phyloP scores from a whole-genome alignment of 2,888 invertebrate species.

The Neuroscelio doddi region DNA sequence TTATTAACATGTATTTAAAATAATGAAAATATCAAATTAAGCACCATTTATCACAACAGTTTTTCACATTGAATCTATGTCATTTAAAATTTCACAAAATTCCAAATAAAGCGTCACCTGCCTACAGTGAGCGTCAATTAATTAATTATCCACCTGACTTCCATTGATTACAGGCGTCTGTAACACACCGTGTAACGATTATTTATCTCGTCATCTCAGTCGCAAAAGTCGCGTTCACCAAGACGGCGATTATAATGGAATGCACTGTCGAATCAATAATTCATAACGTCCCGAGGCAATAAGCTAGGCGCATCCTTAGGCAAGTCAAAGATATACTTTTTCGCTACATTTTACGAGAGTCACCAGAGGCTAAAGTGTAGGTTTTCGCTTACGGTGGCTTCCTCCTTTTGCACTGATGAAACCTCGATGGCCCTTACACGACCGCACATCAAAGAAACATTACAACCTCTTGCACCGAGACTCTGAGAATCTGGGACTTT shows the following conservation, averaged over 20 bases:
- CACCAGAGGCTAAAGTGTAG: slow-evolving; percentile 30
- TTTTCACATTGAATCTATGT: too few relatives aligned
- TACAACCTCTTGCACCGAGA: slow-evolving; percentile 25
- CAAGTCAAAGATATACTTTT: slow-evolving; percentile 26
- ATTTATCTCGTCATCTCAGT: neutral
- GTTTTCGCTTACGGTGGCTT: slow-evolving; percentile 25
- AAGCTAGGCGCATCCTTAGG: slow-evolving; percentile 22
- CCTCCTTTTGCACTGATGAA: slow-evolving; percentile 31
- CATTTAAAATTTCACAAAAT: neutral
- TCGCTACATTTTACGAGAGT: slow-evolving; percentile 30
- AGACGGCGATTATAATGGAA: slow-evolving; percentile 30
- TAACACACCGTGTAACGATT: slow-evolving; percentile 1
- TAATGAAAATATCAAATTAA: too few relatives aligned
- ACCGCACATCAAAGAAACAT: slow-evolving; percentile 35
- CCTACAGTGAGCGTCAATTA: slow-evolving; percentile 3
- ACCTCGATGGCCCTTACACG: slow-evolving; percentile 32
- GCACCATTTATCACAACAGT: too few relatives aligned
- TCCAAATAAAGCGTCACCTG: neutral
- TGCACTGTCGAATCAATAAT: slow-evolving; percentile 33
- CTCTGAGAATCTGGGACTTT: slow-evolving; percentile 35
- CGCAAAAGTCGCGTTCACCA: neutral
- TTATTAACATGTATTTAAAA: too few relatives aligned
- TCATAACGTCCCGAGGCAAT: slow-evolving; percentile 23
- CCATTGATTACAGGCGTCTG: neutral
- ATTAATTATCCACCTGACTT: slow-evolving; percentile 1